Evolutionary conservation across 2,888 invertebrate species (phyloP).

Genomic region (Xanthorhoe designata): DNA sequence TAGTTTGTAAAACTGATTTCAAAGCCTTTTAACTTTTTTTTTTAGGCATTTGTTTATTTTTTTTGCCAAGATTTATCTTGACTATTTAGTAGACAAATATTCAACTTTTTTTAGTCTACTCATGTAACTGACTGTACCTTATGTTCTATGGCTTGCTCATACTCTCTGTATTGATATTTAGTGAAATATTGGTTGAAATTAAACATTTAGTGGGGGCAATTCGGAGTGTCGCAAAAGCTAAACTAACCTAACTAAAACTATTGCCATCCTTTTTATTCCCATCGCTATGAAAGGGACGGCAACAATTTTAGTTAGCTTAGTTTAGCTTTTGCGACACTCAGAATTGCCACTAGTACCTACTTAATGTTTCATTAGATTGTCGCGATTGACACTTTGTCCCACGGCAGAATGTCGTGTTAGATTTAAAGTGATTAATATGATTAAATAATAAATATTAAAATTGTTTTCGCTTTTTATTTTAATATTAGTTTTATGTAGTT

Average conservation of each 20-base stretch:
- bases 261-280: too few relatives aligned
- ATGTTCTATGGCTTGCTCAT: slow-evolving; percentile 14
- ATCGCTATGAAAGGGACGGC: too few relatives aligned
- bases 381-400: slow-evolving; percentile 27
- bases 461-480: slow-evolving; percentile 16
- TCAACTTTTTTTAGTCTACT: neutral
- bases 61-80: too few relatives aligned
- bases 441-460: slow-evolving; percentile 37
- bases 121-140: neutral
- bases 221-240: too few relatives aligned
- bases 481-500: neutral
- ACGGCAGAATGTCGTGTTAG: slow-evolving; percentile 28
- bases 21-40: too few relatives aligned
- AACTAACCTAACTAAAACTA: too few relatives aligned
- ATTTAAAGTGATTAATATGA: slow-evolving; percentile 40
- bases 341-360: too few relatives aligned
- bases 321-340: too few relatives aligned
- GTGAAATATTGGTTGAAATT: slow-evolving; percentile 12
- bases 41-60: too few relatives aligned
- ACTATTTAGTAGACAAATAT: too few relatives aligned
- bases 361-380: slow-evolving; percentile 35
- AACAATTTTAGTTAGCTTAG: too few relatives aligned
- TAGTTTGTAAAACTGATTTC: too few relatives aligned
- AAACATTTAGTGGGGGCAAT: slow-evolving; percentile 33
- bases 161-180: slow-evolving; percentile 6